These are phyloP conservation scores for Melinaea menophilus DNA, from an alignment of 2,888 invertebrate species.

Conservation along the genomic window DNA sequence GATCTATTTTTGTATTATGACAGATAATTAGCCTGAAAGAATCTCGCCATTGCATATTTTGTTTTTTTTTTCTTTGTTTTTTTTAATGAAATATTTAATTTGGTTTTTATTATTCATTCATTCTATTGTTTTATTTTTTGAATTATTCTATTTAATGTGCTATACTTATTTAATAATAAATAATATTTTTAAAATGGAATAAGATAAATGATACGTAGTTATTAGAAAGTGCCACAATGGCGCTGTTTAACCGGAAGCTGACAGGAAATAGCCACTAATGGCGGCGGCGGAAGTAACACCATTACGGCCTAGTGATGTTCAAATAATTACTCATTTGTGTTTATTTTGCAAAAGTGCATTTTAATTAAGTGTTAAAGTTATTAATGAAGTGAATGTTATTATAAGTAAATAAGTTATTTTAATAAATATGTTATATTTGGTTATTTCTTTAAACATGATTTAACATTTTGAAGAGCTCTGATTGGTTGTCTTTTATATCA, in stretches of 20 bases:
- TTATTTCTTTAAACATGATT: too few species aligned
- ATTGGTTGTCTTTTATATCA: too few species aligned
- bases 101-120: too few species aligned
- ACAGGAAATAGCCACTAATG: conserved; percentile 76
- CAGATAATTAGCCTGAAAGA: too few species aligned
- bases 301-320: conserved; percentile 70
- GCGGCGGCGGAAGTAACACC: conserved; percentile 68
- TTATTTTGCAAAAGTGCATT: conserved; percentile 31
- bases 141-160: background rate
- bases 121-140: too few species aligned
- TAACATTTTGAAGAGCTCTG: too few species aligned
- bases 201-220: conserved; percentile 9
- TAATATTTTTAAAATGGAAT: background rate
- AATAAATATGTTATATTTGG: too few species aligned
- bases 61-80: too few species aligned
- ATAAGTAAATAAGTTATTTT: too few species aligned
- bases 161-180: background rate
- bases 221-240: conserved; percentile 29
- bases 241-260: conserved; percentile 61
- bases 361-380: conserved; percentile 9
- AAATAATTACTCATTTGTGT: conserved; percentile 62
- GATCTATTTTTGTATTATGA: too few species aligned
- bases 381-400: background rate
- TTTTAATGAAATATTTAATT: too few species aligned
- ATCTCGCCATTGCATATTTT: too few species aligned